phyloP scores from a whole-genome alignment of 2,888 invertebrate genomes.

The Thera obeliscata region DNA sequence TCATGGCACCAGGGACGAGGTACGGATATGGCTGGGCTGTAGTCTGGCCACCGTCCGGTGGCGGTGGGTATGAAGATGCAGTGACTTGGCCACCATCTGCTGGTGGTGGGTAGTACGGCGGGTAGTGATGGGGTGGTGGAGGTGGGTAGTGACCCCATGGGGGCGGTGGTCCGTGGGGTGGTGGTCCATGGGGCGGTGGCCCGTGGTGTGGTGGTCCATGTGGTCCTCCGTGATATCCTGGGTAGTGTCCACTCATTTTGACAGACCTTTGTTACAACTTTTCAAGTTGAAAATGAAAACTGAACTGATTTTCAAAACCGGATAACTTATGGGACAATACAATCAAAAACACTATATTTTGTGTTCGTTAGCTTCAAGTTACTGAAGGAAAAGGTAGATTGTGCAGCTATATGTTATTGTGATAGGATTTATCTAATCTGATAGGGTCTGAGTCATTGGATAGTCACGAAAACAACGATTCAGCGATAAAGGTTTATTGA shows the following conservation, averaged over 20 bases:
- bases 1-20: conserved; percentile 69
- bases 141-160: conserved; percentile 43
- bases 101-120: conserved; percentile 40
- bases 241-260: conserved; percentile 61
- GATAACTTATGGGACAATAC: neutral
- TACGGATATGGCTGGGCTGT: conserved; percentile 60
- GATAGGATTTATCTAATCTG: conserved; percentile 48
- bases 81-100: conserved; percentile 34
- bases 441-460: conserved; percentile 38
- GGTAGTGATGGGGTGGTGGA: conserved; percentile 41
- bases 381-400: conserved; percentile 26
- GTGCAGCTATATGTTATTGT: conserved; percentile 38
- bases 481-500: conserved; percentile 40
- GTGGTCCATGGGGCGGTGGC: conserved; percentile 55
- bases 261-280: neutral
- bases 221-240: conserved; percentile 46
- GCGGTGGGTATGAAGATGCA: conserved; percentile 40
- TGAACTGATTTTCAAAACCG: conserved; percentile 4
- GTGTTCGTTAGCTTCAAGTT: conserved; percentile 6
- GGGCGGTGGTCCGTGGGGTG: conserved; percentile 52
- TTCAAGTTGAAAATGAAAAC: neutral
- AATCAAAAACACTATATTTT: neutral
- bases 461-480: conserved; percentile 40
- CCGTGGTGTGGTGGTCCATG: conserved; percentile 57
- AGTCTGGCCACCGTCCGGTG: conserved; percentile 47